A percentile compares a stretch with the other conserved stretches of the same genome.
Evolutionary conservation across 1,140 invertebrate genomes (phyloP).

Genomic region (Papilio machaon): DNA sequence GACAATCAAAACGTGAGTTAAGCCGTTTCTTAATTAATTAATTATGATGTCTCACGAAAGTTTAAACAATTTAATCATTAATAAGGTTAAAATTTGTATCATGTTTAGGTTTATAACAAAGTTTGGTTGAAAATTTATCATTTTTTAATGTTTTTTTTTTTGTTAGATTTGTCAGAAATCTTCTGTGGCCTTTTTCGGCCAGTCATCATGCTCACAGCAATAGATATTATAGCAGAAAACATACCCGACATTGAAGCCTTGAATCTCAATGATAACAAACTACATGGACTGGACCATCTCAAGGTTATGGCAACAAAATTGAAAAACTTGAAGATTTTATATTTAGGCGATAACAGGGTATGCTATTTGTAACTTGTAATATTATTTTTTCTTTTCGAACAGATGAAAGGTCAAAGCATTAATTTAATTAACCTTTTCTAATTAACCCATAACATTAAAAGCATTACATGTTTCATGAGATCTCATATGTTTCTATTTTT

Average conservation of each 20-base stretch:
- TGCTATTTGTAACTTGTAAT: conserved; percentile 52
- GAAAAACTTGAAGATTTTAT: conserved; percentile 89
- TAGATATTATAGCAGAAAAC: conserved; percentile 90
- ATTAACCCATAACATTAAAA: no score
- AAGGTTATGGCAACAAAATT: conserved; percentile 85
- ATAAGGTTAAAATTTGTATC: neutral
- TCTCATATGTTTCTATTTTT: no score
- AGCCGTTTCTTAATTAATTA: no score
- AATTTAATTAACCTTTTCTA: no score
- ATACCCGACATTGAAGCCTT: conserved; percentile 91
- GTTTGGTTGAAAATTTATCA: neutral
- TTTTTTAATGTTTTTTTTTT: conserved; percentile 48
- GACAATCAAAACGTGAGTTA: no score
- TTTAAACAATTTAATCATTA: no score
- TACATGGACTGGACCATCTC: conserved; percentile 87
- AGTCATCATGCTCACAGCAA: conserved; percentile 86
- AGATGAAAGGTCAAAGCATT: neutral
- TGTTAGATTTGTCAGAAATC: conserved; percentile 84
- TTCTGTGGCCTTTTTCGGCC: conserved; percentile 89
- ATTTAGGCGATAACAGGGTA: conserved; percentile 93
- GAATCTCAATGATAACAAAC: conserved; percentile 91
- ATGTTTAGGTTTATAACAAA: no score
- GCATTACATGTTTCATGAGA: no score
- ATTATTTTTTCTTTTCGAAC: neutral
- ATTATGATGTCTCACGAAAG: no score